Conservation (phyloP, 2,797 vertebrate genomes). For the Geotrypetes seraphini region DNA sequence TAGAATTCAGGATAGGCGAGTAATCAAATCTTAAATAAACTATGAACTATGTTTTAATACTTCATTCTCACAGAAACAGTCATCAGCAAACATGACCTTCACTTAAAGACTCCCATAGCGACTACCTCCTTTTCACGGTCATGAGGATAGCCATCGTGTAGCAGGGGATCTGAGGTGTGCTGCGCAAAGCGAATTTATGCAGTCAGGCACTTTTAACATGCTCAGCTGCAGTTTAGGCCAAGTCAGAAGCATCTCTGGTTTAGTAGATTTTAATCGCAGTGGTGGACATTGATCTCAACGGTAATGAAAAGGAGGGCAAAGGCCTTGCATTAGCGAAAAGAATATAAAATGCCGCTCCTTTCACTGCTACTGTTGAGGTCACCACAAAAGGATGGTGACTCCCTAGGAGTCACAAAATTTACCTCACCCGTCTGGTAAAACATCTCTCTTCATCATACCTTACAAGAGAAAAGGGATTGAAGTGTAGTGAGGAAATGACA, state of each 20-base stretch:
- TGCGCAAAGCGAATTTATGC: conserved; percentile 23
- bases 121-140: too few relatives aligned
- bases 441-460: conserved; percentile 81
- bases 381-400: conserved; percentile 21
- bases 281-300: conserved; percentile 50
- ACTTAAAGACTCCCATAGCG: too few relatives aligned
- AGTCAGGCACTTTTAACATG: conserved; percentile 7
- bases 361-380: conserved; percentile 44
- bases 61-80: too few relatives aligned
- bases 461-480: conserved; percentile 49
- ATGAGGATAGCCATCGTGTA: conserved; percentile 14
- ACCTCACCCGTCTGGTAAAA: conserved; percentile 80
- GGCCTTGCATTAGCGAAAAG: background rate
- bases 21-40: too few relatives aligned
- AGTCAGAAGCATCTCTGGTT: conserved; percentile 22
- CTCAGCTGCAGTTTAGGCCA: conserved; percentile 41
- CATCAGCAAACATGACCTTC: too few relatives aligned
- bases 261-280: conserved; percentile 28
- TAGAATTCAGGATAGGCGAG: too few relatives aligned
- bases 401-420: conserved; percentile 46
- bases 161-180: conserved; percentile 39
- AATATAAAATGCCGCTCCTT: conserved; percentile 8
- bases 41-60: too few relatives aligned
- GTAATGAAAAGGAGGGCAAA: conserved; percentile 36
- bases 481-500: conserved; percentile 34